Conservation (phyloP, 2,888 invertebrate genomes). For the Eupeodes latifasciatus region DNA sequence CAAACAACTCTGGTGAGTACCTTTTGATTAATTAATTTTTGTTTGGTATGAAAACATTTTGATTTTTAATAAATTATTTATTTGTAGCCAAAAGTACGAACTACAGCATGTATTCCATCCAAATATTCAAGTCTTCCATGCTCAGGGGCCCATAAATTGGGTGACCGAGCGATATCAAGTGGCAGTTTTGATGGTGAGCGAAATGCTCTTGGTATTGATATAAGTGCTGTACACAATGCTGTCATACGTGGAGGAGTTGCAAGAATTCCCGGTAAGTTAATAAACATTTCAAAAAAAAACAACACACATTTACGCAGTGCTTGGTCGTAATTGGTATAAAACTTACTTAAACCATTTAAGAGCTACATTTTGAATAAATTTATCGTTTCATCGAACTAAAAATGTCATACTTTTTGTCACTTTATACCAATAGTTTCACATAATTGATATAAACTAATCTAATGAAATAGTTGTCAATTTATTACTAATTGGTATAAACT, state of each 20-base stretch:
- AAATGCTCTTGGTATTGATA: conserved; percentile 84
- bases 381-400: too few relatives aligned
- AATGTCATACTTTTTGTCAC: too few relatives aligned
- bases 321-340: too few relatives aligned
- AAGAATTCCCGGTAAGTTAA: conserved; percentile 81
- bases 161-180: conserved; percentile 67
- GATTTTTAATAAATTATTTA: conserved; percentile 2
- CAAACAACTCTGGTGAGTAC: conserved; percentile 78
- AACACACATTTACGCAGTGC: too few relatives aligned
- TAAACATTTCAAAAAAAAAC: too few relatives aligned
- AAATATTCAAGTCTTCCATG: conserved; percentile 84
- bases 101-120: conserved; percentile 81
- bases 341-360: too few relatives aligned
- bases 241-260: conserved; percentile 83
- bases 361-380: too few relatives aligned
- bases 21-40: not conserved
- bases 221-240: conserved; percentile 84
- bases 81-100: conserved; percentile 83
- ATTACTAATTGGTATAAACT: not conserved
- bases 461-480: too few relatives aligned
- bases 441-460: too few relatives aligned
- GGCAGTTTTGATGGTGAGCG: conserved; percentile 83
- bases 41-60: not conserved
- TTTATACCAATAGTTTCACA: too few relatives aligned
- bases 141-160: conserved; percentile 79